These are phyloP conservation scores for Tetragonula carbonaria DNA, from an alignment of 2,888 invertebrate species.

Conservation along the genomic window DNA sequence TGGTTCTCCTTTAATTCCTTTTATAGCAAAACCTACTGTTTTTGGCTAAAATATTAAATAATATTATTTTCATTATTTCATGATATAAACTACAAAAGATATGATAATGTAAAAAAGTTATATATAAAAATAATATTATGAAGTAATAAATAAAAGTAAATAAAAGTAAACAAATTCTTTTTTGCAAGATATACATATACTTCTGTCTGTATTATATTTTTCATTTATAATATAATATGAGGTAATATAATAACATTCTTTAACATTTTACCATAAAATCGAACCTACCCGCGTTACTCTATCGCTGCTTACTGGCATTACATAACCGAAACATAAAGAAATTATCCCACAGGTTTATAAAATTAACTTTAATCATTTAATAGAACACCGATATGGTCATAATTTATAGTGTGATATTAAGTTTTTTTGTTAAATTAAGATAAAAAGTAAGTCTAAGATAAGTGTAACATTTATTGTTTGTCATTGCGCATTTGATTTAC, in stretches of 20 bases:
- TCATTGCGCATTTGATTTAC: slow-evolving; percentile 56
- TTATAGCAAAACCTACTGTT: slow-evolving; percentile 74
- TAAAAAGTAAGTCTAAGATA: slow-evolving; percentile 9
- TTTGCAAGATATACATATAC: background rate
- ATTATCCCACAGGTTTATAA: slow-evolving; percentile 20
- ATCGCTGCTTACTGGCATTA: slow-evolving; percentile 81
- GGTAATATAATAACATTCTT: background rate
- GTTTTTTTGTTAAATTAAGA: slow-evolving; percentile 8
- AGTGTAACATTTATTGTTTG: slow-evolving; percentile 52
- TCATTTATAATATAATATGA: background rate
- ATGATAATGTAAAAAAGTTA: background rate
- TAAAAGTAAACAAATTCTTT: background rate
- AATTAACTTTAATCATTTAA: slow-evolving; percentile 39
- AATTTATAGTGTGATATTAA: slow-evolving; percentile 12
- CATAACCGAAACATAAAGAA: slow-evolving; percentile 74
- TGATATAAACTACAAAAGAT: background rate
- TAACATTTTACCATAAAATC: slow-evolving; percentile 14
- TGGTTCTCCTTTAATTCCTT: slow-evolving; percentile 77
- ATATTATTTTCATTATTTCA: background rate
- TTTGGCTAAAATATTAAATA: slow-evolving; percentile 70
- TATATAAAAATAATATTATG: background rate
- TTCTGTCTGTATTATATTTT: background rate
- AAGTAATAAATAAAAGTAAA: background rate
- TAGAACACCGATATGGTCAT: slow-evolving; percentile 29
- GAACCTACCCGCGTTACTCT: slow-evolving; percentile 65